Conservation (phyloP, 2,888 invertebrate species). For the Mythimna impura region DNA sequence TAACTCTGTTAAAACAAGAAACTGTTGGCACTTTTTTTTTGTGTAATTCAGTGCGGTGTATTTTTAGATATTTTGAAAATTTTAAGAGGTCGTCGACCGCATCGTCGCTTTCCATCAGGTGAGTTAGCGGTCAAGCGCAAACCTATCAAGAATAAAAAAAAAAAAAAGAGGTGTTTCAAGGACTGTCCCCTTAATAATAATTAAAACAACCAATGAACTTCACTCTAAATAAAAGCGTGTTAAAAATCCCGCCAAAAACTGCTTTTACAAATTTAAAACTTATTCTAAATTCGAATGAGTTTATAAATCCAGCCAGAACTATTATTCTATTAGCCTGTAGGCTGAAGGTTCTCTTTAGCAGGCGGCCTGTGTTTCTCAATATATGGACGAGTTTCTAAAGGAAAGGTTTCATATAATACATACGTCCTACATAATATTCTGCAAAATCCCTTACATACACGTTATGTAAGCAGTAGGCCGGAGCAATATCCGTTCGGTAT, state of each 20-base stretch:
- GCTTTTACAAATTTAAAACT: neutral
- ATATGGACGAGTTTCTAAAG: neutral
- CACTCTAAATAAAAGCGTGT: too few relatives aligned
- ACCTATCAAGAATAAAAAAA: too few relatives aligned
- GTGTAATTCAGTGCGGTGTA: too few relatives aligned
- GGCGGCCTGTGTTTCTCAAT: neutral
- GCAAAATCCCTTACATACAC: conserved; percentile 45
- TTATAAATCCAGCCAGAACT: neutral
- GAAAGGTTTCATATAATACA: conserved; percentile 13
- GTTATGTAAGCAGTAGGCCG: conserved; percentile 66
- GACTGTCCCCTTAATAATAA: too few relatives aligned
- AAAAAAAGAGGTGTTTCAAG: too few relatives aligned
- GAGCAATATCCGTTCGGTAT: conserved; percentile 79
- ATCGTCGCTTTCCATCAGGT: too few relatives aligned
- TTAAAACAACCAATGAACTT: neutral
- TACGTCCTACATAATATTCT: conserved; percentile 37
- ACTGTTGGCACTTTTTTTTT: too few relatives aligned
- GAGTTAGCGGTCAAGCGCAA: too few relatives aligned
- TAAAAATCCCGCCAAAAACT: neutral
- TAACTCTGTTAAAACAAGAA: too few relatives aligned
- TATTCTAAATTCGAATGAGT: neutral
- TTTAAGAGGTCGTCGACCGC: too few relatives aligned
- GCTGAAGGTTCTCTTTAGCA: neutral
- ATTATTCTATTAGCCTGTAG: neutral
- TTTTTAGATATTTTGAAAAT: too few relatives aligned